phyloP scores from a whole-genome alignment of 2,888 invertebrate genomes.

The Stegophylla sp. region DNA sequence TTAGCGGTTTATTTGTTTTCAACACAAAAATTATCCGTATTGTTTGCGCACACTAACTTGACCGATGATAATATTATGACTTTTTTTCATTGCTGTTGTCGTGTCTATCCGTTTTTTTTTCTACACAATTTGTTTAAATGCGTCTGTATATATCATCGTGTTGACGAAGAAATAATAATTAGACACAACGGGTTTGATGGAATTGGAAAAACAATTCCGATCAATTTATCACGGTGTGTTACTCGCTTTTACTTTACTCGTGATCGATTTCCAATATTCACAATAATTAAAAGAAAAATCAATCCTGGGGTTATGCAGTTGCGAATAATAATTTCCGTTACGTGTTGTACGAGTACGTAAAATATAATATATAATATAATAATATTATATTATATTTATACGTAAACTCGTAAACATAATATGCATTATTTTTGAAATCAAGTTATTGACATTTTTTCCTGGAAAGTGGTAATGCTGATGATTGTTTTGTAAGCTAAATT shows the following conservation, averaged over 20 bases:
- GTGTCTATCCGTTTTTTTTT: neutral
- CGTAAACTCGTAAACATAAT: too few relatives aligned
- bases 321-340: slow-evolving; percentile 39
- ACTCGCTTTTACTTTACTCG: slow-evolving; percentile 54
- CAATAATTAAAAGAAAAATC: slow-evolving; percentile 42
- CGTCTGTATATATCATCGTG: neutral
- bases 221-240: slow-evolving; percentile 52
- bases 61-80: neutral
- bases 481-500: too few relatives aligned
- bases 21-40: neutral
- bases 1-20: slow-evolving; percentile 11
- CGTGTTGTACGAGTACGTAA: neutral
- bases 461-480: too few relatives aligned
- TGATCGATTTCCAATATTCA: slow-evolving; percentile 48
- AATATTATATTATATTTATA: too few relatives aligned
- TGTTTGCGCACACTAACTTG: neutral
- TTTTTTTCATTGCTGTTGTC: neutral
- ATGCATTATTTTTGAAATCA: too few relatives aligned
- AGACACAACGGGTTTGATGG: slow-evolving; percentile 15
- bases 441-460: too few relatives aligned
- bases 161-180: slow-evolving; percentile 19
- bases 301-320: neutral
- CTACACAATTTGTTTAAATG: neutral
- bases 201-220: slow-evolving; percentile 36
- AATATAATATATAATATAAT: too few relatives aligned